A percentile compares a stretch with the other conserved stretches of the same genome.
phyloP scores from a whole-genome alignment of 1,140 invertebrate genomes.

The Trichomalopsis sarcophagae region DNA sequence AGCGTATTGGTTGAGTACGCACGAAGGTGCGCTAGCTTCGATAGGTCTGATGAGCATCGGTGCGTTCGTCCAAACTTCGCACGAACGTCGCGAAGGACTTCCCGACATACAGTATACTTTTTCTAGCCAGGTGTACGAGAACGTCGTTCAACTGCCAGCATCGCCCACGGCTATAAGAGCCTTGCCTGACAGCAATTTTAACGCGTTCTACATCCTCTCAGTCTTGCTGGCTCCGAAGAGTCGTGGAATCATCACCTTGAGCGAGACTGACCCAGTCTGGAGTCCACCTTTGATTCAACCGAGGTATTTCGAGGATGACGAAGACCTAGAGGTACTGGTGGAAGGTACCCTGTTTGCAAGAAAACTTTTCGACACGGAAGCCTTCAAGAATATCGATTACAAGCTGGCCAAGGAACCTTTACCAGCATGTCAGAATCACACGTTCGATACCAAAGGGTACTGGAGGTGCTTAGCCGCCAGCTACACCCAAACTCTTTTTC shows the following conservation, averaged over 20 bases:
- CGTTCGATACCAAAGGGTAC: conserved; percentile 17
- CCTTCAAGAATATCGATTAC: neutral
- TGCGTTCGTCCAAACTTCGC: neutral
- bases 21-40: neutral
- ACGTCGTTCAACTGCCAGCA: neutral
- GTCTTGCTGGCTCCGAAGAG: neutral
- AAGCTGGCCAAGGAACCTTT: neutral
- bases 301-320: neutral
- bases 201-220: neutral
- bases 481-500: conserved; percentile 52
- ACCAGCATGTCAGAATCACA: neutral
- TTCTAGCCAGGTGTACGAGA: neutral
- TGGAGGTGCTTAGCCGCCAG: neutral
- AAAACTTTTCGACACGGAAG: conserved; percentile 4
- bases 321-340: neutral
- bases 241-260: conserved; percentile 5
- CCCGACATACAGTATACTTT: neutral
- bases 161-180: neutral
- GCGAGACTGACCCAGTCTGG: conserved; percentile 11
- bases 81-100: neutral
- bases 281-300: neutral
- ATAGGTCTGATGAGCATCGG: neutral
- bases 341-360: neutral
- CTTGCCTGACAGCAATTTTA: neutral
- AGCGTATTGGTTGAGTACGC: conserved; percentile 11